Percentiles rank a stretch among this genome's conserved stretches.
These are phyloP conservation scores for Amitus sp. DNA, from an alignment of 2,888 invertebrate genomes.

Conservation along the genomic window DNA sequence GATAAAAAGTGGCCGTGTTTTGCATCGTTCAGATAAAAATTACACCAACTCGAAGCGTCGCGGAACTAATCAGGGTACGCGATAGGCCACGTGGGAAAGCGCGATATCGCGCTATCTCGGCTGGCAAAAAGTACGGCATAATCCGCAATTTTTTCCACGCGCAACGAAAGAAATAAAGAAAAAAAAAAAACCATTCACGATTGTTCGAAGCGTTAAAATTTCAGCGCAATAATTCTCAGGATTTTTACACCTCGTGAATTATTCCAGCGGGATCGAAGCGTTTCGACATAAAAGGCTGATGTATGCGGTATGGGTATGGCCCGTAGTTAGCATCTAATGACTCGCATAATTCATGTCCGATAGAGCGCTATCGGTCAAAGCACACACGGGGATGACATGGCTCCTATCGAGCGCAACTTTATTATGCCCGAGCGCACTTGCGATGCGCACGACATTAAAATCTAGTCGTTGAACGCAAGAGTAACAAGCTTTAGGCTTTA, in stretches of 20 bases:
- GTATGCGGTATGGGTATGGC: conserved; percentile 47
- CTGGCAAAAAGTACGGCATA: not conserved
- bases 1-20: not conserved
- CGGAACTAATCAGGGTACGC: conserved; percentile 23
- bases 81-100: conserved; percentile 28
- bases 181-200: not conserved
- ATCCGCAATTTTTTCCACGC: not conserved
- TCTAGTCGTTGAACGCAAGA: no score
- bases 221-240: not conserved
- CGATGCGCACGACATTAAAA: conserved; percentile 36
- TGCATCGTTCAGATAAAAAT: conserved; percentile 12
- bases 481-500: no score
- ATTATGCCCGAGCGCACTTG: conserved; percentile 49
- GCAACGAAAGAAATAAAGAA: no score
- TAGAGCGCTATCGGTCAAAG: conserved; percentile 14
- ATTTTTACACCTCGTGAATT: not conserved
- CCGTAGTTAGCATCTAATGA: conserved; percentile 57
- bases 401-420: conserved; percentile 47
- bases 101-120: conserved; percentile 1
- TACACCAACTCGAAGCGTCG: not conserved
- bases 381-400: conserved; percentile 30
- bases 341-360: conserved; percentile 56
- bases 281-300: conserved; percentile 42
- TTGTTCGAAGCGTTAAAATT: not conserved
- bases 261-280: conserved; percentile 41